Percentiles rank a stretch among this genome's conserved stretches.
These are phyloP conservation scores for Popillia japonica DNA, from an alignment of 1,140 invertebrate species.

Conservation along the genomic window DNA sequence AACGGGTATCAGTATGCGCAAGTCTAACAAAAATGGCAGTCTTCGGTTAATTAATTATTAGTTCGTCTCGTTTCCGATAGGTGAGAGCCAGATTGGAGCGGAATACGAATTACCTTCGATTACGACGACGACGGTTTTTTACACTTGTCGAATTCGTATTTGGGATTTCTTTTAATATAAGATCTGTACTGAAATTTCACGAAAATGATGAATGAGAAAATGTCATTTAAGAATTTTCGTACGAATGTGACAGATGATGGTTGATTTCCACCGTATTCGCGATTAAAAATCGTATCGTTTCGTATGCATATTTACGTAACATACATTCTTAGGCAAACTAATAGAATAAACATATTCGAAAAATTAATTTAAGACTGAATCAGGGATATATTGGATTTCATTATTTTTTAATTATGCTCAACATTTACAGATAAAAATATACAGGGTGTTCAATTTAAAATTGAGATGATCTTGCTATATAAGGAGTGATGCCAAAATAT, in stretches of 20 bases:
- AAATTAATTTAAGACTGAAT: too few relatives aligned
- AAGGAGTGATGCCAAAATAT: too few relatives aligned
- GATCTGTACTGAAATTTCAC: slow-evolving; percentile 25
- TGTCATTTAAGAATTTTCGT: slow-evolving; percentile 40
- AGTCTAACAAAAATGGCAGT: slow-evolving; percentile 40
- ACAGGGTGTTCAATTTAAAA: too few relatives aligned
- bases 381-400: too few relatives aligned
- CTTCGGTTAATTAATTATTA: slow-evolving; percentile 15
- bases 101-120: slow-evolving; percentile 6
- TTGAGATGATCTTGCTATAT: too few relatives aligned
- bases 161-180: background rate
- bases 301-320: too few relatives aligned
- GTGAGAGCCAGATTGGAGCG: background rate
- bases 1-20: slow-evolving; percentile 38
- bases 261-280: background rate
- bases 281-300: too few relatives aligned
- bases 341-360: too few relatives aligned
- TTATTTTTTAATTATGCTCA: too few relatives aligned
- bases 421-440: too few relatives aligned
- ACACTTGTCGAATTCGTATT: background rate
- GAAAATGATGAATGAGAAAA: slow-evolving; percentile 29
- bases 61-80: slow-evolving; percentile 22
- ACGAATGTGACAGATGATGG: slow-evolving; percentile 11
- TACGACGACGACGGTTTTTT: background rate
- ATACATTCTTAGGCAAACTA: too few relatives aligned